Conservation (phyloP, 2,797 vertebrate genomes). For the Microchirus variegatus region DNA sequence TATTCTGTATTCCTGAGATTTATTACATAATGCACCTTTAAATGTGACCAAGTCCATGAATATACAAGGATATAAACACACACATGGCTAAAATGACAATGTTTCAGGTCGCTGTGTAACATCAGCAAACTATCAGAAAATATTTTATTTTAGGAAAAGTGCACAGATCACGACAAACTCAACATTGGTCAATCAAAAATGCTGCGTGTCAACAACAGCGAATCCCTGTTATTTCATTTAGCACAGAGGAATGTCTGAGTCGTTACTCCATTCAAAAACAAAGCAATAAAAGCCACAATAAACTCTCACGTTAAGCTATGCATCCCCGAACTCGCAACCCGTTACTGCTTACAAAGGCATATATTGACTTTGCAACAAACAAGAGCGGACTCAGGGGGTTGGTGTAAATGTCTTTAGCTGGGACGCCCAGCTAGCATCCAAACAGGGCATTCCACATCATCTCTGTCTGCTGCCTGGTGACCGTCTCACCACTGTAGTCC, state of each 20-base stretch:
- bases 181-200: conserved; percentile 9
- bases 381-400: conserved; percentile 15
- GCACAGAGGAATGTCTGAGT: conserved; percentile 37
- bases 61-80: neutral
- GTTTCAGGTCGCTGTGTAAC: conserved; percentile 3
- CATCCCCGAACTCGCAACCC: conserved; percentile 26
- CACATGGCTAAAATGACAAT: neutral
- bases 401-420: conserved; percentile 34
- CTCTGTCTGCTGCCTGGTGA: conserved; percentile 84
- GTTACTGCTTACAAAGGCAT: conserved; percentile 39
- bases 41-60: neutral
- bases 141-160: conserved; percentile 45
- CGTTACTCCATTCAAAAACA: conserved; percentile 29
- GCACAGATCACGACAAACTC: conserved; percentile 26
- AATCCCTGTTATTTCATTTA: conserved; percentile 19
- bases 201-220: neutral
- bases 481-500: conserved; percentile 84
- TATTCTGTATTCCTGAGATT: too few species aligned
- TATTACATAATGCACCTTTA: too few species aligned
- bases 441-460: conserved; percentile 91
- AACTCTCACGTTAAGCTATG: conserved; percentile 47
- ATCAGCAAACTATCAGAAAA: conserved; percentile 7
- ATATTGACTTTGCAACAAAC: conserved; percentile 56
- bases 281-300: conserved; percentile 50
- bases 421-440: conserved; percentile 60